These are phyloP conservation scores for Drosophila ironensis DNA, from an alignment of 1,140 invertebrate species.

Conservation along the genomic window DNA sequence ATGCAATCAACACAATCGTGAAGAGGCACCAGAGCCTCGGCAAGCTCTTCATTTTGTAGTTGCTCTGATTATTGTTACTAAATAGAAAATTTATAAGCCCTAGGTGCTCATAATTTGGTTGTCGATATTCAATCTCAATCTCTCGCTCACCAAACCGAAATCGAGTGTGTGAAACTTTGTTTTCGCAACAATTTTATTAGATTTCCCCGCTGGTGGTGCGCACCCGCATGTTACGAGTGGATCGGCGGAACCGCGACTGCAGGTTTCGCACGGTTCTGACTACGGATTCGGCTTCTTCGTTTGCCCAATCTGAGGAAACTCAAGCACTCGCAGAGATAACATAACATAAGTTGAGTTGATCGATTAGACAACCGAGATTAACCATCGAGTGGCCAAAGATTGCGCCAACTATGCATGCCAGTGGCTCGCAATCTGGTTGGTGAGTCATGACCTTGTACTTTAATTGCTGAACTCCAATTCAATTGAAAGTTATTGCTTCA, in stretches of 20 bases:
- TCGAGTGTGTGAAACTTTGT: conserved; percentile 24
- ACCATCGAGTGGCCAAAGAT: conserved; percentile 9
- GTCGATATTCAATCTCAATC: no score
- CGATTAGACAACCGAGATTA: conserved; percentile 38
- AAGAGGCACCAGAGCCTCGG: not conserved
- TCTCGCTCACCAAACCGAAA: not conserved
- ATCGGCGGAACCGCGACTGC: conserved; percentile 13
- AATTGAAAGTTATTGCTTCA: conserved; percentile 72
- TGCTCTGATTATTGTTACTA: no score
- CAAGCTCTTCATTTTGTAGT: no score
- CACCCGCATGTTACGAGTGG: conserved; percentile 49
- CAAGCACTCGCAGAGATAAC: conserved; percentile 16
- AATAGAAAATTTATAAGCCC: no score
- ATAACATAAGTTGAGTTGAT: no score
- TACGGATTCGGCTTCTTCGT: conserved; percentile 17
- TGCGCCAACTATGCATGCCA: not conserved
- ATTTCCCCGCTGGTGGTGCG: conserved; percentile 25
- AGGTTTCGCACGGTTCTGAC: conserved; percentile 44
- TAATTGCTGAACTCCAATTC: conserved; percentile 37
- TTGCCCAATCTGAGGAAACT: no score
- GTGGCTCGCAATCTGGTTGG: not conserved
- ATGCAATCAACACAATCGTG: not conserved
- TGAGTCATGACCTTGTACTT: conserved; percentile 44
- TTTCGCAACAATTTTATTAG: conserved; percentile 35
- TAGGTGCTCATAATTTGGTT: no score